Evolutionary conservation across 2,888 invertebrate species (phyloP).

Genomic region (Polydesmus complanatus): DNA sequence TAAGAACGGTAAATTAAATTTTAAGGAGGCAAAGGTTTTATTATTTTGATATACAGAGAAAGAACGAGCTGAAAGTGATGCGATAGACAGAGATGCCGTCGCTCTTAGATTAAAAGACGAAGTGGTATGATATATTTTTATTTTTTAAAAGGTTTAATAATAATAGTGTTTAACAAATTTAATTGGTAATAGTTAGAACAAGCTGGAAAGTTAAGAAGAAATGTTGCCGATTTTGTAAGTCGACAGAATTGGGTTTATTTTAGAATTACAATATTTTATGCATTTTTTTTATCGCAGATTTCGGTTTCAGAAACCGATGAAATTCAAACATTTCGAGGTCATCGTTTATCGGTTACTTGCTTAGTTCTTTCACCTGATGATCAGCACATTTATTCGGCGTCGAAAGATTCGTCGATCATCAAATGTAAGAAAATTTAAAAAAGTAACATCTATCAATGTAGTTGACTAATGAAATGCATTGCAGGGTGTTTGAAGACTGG

Average conservation of each 20-base stretch:
- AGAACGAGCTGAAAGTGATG: constrained; percentile 48
- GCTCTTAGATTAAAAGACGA: constrained; percentile 67
- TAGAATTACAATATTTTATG: not conserved
- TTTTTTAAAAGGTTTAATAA: not conserved
- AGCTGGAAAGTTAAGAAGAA: constrained; percentile 59
- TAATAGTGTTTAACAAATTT: not conserved
- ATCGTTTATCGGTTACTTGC: constrained; percentile 63
- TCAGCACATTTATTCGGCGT: constrained; percentile 59
- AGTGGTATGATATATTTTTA: constrained; percentile 34
- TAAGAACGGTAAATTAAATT: constrained; percentile 23
- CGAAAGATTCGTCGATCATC: constrained; percentile 73
- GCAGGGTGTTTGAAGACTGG: constrained; percentile 30
- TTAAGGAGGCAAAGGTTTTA: not conserved
- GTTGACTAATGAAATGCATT: too few species aligned
- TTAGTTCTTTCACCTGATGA: constrained; percentile 61
- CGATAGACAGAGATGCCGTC: constrained; percentile 46
- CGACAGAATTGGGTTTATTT: constrained; percentile 1
- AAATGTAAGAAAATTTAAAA: constrained; percentile 48
- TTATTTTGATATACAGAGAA: constrained; percentile 39
- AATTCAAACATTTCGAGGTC: constrained; percentile 47
- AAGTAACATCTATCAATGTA: constrained; percentile 1
- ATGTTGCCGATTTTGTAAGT: constrained; percentile 49
- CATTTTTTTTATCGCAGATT: constrained; percentile 24
- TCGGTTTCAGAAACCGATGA: constrained; percentile 20
- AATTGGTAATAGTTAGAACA: constrained; percentile 47